Base-by-base conservation (phyloP, 2,113 vertebrate genomes). In the Tragelaphus scriptus region DNA sequence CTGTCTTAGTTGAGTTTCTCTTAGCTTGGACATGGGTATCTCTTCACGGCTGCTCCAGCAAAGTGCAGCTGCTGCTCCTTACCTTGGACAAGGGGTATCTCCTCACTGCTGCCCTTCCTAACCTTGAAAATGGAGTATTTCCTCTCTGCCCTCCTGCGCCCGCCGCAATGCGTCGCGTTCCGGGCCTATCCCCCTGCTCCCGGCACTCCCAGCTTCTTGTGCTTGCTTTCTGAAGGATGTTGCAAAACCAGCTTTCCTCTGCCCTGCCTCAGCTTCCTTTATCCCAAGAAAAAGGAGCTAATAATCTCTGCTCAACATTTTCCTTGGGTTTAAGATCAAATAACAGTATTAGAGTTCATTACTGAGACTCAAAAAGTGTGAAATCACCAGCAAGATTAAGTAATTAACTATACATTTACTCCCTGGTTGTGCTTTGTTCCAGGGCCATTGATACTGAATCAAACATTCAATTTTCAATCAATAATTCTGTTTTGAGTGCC, bases 91-190 rank as follows among this genome's bases (percentile, higher is more conserved):
- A 63, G 13, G 61, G 13, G 13, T 63, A 30, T 63, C 6, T 30
- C 61, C 61, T 30, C 28, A 63, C 30, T 13, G 28, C 28, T 2
- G 3, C 28, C 28, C 13, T 6, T 63, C 61, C 13, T 63, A 14
- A 63, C 12, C 13, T 63, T 30, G 61, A 63, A 63, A 0, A 0
- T 30, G 61, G 28, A 63, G 61, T 63, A 30, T 28, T 13, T 63
- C 61, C 61, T 63, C 15, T 63, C 0, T 6, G 28, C 28, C 28
- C 28, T 30, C 28, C 28, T 15, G 13, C 28, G 3, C 28, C 61
- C 2, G 0, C 13, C 0, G 1, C 61, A 30, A 26, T 2, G 0
- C 2, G 2, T 61, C 6, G 0, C 0, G 13, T 30, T 28, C 59
- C 0, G 0, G 59, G 59, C 59, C 2, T 63, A 30, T 63, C 28